phyloP scores from a whole-genome alignment of 2,797 vertebrate genomes.

The Sitta carolinensis region DNA sequence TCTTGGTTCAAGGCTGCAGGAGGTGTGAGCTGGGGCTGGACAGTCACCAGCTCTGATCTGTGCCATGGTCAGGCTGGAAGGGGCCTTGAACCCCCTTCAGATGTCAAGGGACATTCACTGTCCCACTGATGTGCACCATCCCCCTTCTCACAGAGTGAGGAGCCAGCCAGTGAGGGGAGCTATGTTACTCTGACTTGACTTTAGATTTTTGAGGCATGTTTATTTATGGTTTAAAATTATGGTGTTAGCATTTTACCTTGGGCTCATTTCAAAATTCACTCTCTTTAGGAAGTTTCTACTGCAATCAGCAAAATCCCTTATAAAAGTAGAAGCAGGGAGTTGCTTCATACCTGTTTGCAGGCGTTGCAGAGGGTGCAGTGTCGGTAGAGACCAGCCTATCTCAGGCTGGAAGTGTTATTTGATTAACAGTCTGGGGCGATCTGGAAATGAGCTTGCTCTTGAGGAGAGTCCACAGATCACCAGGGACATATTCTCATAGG shows the following conservation, averaged over 20 bases:
- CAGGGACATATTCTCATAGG: neutral
- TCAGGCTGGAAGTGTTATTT: neutral
- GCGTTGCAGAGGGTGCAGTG: neutral
- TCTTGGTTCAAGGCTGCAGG: neutral
- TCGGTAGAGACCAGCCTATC: neutral
- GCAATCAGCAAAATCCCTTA: neutral
- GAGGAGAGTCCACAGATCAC: neutral
- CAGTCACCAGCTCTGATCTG: neutral
- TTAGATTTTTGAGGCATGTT: neutral
- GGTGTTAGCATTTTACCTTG: neutral
- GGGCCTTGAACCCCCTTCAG: neutral
- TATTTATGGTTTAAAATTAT: neutral
- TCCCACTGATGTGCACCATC: accelerated
- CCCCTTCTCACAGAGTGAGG: neutral
- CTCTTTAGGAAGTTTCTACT: neutral
- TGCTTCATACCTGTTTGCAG: neutral
- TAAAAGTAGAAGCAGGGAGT: neutral
- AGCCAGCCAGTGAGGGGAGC: neutral
- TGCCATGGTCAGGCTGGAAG: neutral
- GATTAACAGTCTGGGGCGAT: neutral
- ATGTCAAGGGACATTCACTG: neutral
- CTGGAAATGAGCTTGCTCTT: neutral
- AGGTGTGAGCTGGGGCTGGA: neutral
- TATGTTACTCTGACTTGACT: neutral
- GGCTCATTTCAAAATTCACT: neutral